Base-by-base conservation (phyloP, 1,140 invertebrate species). In the Macrosteles quadrilineatus region DNA sequence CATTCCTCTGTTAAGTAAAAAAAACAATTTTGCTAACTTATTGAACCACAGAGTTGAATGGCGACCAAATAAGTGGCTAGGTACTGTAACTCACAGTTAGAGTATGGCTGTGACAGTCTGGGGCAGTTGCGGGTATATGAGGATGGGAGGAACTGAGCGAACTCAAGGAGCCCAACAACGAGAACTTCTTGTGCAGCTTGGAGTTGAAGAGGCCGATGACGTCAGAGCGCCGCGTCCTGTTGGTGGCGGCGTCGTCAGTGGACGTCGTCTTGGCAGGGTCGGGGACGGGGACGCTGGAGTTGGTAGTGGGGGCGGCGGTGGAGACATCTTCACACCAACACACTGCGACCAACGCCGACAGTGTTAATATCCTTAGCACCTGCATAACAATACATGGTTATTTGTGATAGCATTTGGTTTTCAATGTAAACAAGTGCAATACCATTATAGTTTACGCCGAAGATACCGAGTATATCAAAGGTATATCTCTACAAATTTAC, bases 101-200 rank as follows among this genome's bases (percentile, higher is more conserved):
- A n/a, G 47, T n/a, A n/a, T n/a, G 47, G 6, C 47, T n/a, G 47
- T 50, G 32, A 36, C 32, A 50, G 47, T 50, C 47, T 4, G 47
- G 47, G 4, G 17, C 47, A 4, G 47, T 50, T 17, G 9, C 36
- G 17, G 47, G 47, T 3, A 50, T 23, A 19, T 50, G 47, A n/a
- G 17, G 47, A 14, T 36, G 32, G 32, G 32, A 36, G 4, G 32
- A 36, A 14, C 32, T 36, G 4, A 36, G 32, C 47, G 47, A 50
- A 23, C 47, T 50, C 6, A 50, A n/a, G 3, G 47, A 50, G 6
- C 47, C 47, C n/a, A 50, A n/a, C 47, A 50, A n/a, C 3, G 47
- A n/a, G 47, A 19, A 50, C 47, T 50, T 50, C 47, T 50, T 50
- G 47, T 50, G 47, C n/a, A 50, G 47, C 47, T 50, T 50, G 47